Percentiles rank a stretch among this genome's conserved stretches.
phyloP scores from a whole-genome alignment of 30 jellyfish, hydroid and myxozoan genomes.

The Hydra vulgaris region DNA sequence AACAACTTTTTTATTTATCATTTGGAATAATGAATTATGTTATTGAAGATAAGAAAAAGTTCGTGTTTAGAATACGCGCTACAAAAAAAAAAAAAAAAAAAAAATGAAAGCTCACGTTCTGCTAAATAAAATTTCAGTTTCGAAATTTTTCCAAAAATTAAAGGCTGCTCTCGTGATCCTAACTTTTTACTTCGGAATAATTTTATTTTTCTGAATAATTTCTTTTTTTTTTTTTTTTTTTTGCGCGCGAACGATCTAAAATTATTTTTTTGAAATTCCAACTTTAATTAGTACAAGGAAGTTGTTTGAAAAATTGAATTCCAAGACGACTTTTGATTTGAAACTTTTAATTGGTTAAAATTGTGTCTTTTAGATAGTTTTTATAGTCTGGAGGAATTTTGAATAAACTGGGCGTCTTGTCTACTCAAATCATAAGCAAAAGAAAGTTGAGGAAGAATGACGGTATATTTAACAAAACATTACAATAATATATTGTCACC shows the following conservation, averaged over 20 bases:
- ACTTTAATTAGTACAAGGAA: no score
- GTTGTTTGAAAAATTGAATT: no score
- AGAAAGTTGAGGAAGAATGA: slow-evolving; percentile 9
- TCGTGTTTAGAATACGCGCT: not conserved
- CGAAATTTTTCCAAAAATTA: not conserved
- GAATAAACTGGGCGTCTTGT: not conserved
- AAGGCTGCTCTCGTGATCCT: not conserved
- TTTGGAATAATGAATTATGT: not conserved
- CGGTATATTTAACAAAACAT: slow-evolving; percentile 11
- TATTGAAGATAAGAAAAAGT: no score
- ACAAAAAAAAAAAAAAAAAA: no score
- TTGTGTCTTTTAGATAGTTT: no score
- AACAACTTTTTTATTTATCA: not conserved
- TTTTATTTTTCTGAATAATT: not conserved
- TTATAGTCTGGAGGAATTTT: not conserved
- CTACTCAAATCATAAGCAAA: not conserved
- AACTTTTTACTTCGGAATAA: not conserved
- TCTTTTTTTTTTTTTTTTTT: not conserved
- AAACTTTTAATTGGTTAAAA: no score
- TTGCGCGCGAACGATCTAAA: not conserved
- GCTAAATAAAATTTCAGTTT: not conserved
- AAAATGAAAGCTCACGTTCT: not conserved
- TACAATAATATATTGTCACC: slow-evolving; percentile 23
- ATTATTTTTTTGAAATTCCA: no score
- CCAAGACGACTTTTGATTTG: no score